Conservation (phyloP, 2,888 invertebrate species). For the Lasioglossum pauxillum region DNA sequence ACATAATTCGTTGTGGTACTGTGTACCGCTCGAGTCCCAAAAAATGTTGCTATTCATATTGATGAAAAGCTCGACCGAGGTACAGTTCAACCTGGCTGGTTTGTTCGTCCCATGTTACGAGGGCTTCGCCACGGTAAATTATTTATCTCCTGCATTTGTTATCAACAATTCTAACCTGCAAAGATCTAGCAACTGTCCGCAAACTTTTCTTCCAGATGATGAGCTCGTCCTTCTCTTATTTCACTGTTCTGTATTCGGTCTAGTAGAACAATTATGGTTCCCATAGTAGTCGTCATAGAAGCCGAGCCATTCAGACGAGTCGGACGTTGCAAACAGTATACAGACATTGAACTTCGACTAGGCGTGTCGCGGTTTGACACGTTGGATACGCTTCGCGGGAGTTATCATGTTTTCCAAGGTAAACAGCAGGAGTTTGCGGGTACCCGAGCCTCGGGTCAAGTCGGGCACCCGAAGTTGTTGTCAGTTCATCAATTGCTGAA, state of each 20-base stretch:
- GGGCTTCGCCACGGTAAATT: conserved; percentile 8
- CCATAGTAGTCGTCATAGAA: not conserved
- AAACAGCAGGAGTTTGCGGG: too few relatives aligned
- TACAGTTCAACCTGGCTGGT: not conserved
- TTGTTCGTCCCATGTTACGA: not conserved
- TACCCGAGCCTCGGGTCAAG: too few relatives aligned
- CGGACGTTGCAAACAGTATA: too few relatives aligned
- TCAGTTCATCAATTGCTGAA: too few relatives aligned
- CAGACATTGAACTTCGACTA: not conserved
- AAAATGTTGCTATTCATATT: conserved; percentile 36
- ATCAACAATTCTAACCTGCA: not conserved
- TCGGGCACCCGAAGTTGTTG: too few relatives aligned
- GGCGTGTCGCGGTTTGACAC: not conserved
- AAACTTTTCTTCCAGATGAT: not conserved
- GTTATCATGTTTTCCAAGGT: too few relatives aligned
- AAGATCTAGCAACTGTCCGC: not conserved
- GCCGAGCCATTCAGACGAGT: too few relatives aligned
- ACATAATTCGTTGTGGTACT: not conserved
- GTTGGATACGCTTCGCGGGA: too few relatives aligned
- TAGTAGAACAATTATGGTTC: not conserved
- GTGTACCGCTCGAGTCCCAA: not conserved
- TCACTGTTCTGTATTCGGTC: not conserved
- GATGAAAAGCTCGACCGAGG: not conserved
- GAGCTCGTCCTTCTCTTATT: not conserved
- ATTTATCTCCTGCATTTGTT: not conserved